Evolutionary conservation across 2,888 invertebrate genomes (phyloP), one percentile per base, ranked within the genome.

Genomic region (Tetropium fuscum): DNA sequence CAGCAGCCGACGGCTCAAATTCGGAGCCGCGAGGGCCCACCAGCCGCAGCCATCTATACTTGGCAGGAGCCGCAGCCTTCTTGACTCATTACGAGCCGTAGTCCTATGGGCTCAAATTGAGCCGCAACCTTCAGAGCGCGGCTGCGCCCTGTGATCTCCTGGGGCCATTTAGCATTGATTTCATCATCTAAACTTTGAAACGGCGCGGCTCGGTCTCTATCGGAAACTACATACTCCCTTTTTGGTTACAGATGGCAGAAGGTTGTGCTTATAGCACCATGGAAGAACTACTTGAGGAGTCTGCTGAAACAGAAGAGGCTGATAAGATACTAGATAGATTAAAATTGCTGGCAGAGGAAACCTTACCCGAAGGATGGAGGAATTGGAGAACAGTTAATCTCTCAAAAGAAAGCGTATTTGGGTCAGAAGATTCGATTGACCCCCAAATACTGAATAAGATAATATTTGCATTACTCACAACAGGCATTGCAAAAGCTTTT

Each of bases 11-110:
- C 13, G 1, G 2, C 6, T 6, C 5, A 5, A 34, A 10, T 5
- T 10, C 15, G 5, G 7, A 2, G 34, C 2, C 34, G 34, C 11
- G 2, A n/a, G 11, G 11, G 5, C 34, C 13, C 34, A 11, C 11
- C 5, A 11, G 34, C 34, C 34, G 34, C 34, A 34, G 34, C 34
- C 34, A n/a, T n/a, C n/a, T n/a, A n/a, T n/a, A n/a, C n/a, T n/a
- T n/a, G n/a, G n/a, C n/a, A n/a, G n/a, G n/a, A n/a, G n/a, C n/a
- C n/a, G n/a, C n/a, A n/a, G n/a, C n/a, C n/a, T n/a, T n/a, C n/a
- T n/a, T n/a, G n/a, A n/a, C n/a, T n/a, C n/a, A n/a, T n/a, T n/a
- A n/a, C n/a, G n/a, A n/a, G n/a, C n/a, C n/a, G n/a, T n/a, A n/a
- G n/a, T n/a, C n/a, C n/a, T n/a, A n/a, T n/a, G n/a, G n/a, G n/a